These are phyloP conservation scores for Nipponacmea schrenckii DNA, from an alignment of 2,888 invertebrate species.

Conservation along the genomic window DNA sequence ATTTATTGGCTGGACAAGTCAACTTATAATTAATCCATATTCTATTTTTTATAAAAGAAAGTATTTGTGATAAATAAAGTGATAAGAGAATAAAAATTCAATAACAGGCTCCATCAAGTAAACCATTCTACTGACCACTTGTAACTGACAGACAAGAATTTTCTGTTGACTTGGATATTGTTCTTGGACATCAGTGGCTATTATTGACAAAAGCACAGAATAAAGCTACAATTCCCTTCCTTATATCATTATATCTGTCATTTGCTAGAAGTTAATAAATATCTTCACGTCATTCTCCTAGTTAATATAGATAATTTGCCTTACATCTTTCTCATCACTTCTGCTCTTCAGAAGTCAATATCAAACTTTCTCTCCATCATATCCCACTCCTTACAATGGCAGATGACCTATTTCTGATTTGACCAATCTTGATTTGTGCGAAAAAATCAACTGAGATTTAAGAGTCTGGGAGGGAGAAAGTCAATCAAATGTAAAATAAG, in stretches of 20 bases:
- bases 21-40: no score
- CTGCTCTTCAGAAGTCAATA: background rate
- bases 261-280: background rate
- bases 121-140: no score
- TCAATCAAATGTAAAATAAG: no score
- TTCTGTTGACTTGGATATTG: background rate
- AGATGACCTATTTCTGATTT: background rate
- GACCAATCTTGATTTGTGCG: background rate
- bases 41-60: no score
- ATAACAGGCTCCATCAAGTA: no score
- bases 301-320: constrained; percentile 4
- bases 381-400: background rate
- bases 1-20: no score
- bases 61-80: no score
- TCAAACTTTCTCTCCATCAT: no score
- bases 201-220: background rate
- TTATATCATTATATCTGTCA: constrained; percentile 4
- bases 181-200: background rate
- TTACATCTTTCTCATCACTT: background rate
- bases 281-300: background rate
- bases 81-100: no score
- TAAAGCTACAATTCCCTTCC: background rate
- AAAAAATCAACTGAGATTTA: no score
- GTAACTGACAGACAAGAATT: no score
- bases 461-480: no score